Evolutionary conservation across 2,797 vertebrate genomes (phyloP).

Genomic region (Macropus fuliginosus): DNA sequence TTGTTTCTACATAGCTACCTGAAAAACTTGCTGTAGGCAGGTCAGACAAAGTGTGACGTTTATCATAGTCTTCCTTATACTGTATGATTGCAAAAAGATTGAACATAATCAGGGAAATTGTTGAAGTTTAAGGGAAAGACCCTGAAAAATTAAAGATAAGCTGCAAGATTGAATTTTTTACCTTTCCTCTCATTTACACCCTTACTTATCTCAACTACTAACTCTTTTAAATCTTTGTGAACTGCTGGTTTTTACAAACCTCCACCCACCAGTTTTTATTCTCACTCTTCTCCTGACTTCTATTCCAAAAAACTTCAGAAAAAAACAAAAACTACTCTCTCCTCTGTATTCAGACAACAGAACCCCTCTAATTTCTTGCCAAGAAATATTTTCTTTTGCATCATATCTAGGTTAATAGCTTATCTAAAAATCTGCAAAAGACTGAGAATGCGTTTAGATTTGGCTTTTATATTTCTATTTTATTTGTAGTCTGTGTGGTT

Average conservation of each 20-base stretch:
- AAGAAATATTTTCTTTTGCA: constrained; percentile 10
- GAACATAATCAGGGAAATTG: not conserved
- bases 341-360: constrained; percentile 1
- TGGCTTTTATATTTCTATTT: constrained; percentile 42
- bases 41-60: not conserved
- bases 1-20: not conserved
- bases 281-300: constrained; percentile 65
- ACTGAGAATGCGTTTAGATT: not conserved
- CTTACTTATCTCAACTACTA: constrained; percentile 43
- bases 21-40: not conserved
- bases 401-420: not conserved
- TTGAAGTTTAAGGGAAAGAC: not conserved
- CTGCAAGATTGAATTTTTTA: not conserved
- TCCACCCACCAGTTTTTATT: constrained; percentile 55
- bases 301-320: not conserved
- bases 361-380: not conserved
- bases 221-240: constrained; percentile 37
- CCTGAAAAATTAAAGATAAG: constrained; percentile 8
- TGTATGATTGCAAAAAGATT: not conserved
- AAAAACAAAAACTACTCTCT: not conserved
- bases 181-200: not conserved
- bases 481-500: not conserved
- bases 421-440: constrained; percentile 20
- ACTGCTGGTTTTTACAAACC: constrained; percentile 60
- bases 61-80: not conserved